A percentile compares a stretch with the other conserved stretches of the same genome.
These are phyloP conservation scores for Brachymystax lenok DNA, from an alignment of 2,797 vertebrate species.

Conservation along the genomic window DNA sequence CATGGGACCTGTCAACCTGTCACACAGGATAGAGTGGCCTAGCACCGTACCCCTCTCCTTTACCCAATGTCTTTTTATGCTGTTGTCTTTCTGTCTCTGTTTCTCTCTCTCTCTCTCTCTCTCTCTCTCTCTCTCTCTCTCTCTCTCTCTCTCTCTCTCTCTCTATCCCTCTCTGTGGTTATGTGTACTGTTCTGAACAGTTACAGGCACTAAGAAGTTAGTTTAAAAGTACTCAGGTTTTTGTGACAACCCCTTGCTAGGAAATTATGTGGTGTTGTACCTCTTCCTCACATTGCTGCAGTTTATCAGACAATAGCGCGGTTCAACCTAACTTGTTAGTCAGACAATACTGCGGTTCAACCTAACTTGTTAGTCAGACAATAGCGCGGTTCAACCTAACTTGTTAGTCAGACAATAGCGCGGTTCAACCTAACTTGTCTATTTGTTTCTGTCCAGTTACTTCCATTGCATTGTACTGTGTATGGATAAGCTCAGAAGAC, in stretches of 20 bases:
- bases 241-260: too few relatives aligned
- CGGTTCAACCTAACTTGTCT: not conserved
- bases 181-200: too few relatives aligned
- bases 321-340: not conserved
- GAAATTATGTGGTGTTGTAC: too few relatives aligned
- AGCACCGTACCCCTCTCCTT: slow-evolving; percentile 42
- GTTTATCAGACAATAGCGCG: not conserved
- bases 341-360: not conserved
- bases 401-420: not conserved
- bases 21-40: slow-evolving; percentile 62
- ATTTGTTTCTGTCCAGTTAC: slow-evolving; percentile 6
- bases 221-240: too few relatives aligned
- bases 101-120: not conserved
- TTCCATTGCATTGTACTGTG: slow-evolving; percentile 1
- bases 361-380: not conserved
- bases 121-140: not conserved
- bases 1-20: slow-evolving; percentile 71
- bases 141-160: not conserved
- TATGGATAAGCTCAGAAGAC: not conserved
- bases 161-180: not conserved
- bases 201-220: not conserved
- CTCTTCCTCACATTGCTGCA: not conserved
- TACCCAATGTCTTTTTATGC: slow-evolving; percentile 56
- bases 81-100: slow-evolving; percentile 13
- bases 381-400: not conserved